Evolutionary conservation across 1,140 invertebrate species (phyloP).

Genomic region (Eriocheir sinensis): DNA sequence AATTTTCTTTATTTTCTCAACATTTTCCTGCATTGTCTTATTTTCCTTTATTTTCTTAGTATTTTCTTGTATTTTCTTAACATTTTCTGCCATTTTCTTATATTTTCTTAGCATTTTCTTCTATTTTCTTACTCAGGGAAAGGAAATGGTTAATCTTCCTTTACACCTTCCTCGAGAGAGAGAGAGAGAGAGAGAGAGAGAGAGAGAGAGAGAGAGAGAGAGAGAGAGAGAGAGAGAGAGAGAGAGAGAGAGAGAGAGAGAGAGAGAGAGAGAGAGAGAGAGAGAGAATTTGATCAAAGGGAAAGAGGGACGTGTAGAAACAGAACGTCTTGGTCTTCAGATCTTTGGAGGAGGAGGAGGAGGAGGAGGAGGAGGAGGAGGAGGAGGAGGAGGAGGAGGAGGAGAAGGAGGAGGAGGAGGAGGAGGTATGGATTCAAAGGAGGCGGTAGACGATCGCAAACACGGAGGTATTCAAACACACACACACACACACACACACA

Average conservation of each 20-base stretch:
- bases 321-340: conserved; percentile 1
- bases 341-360: not conserved
- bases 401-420: not conserved
- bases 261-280: not conserved
- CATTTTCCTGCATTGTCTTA: too few relatives aligned
- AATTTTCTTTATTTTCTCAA: too few relatives aligned
- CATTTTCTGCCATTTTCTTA: not conserved
- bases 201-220: conserved; percentile 22
- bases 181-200: conserved; percentile 22
- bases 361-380: not conserved
- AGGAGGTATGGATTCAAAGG: not conserved
- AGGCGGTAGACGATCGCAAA: not conserved
- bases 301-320: not conserved
- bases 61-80: not conserved
- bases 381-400: not conserved
- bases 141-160: too few relatives aligned
- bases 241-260: not conserved
- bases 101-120: not conserved
- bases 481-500: conserved; percentile 13
- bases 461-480: not conserved
- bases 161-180: too few relatives aligned
- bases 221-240: conserved; percentile 22
- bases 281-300: conserved; percentile 4
- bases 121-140: not conserved
- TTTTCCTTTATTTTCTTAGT: not conserved